These are phyloP conservation scores for Ophioninae sp. DNA, from an alignment of 2,888 invertebrate species.

Conservation along the genomic window DNA sequence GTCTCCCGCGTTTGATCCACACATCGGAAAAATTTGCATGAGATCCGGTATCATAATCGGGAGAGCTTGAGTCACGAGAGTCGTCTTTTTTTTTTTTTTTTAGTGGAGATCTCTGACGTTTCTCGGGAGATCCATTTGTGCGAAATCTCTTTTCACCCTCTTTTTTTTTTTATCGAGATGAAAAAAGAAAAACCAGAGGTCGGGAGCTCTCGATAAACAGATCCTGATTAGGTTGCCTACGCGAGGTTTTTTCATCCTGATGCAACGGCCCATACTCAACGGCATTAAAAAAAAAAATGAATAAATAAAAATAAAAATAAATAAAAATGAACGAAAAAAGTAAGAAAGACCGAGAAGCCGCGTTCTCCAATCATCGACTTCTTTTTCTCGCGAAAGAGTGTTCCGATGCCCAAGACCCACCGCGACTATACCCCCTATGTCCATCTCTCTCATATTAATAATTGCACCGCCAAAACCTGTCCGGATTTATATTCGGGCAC, in stretches of 20 bases:
- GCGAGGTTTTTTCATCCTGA: conserved; percentile 46
- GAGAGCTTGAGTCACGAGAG: conserved; percentile 32
- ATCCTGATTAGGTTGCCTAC: conserved; percentile 64
- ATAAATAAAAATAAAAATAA: conserved; percentile 23
- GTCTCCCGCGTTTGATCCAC: background rate
- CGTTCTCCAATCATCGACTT: conserved; percentile 59
- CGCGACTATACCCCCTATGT: conserved; percentile 61
- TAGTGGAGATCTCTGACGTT: conserved; percentile 4
- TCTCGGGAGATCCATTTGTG: conserved; percentile 6
- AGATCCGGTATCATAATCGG: conserved; percentile 54
- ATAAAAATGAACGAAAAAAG: conserved; percentile 37
- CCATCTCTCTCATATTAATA: conserved; percentile 74
- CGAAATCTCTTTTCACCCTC: conserved; percentile 15
- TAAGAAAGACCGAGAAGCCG: conserved; percentile 34
- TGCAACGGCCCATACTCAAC: conserved; percentile 53
- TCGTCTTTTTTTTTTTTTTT: conserved; percentile 10
- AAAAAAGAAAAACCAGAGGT: conserved; percentile 8
- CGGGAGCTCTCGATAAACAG: conserved; percentile 57
- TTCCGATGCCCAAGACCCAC: conserved; percentile 57
- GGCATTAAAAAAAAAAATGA: conserved; percentile 34
- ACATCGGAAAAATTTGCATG: conserved; percentile 49
- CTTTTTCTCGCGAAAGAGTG: conserved; percentile 33
- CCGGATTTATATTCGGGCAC: conserved; percentile 71
- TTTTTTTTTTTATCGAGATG: conserved; percentile 4
- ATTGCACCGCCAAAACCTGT: conserved; percentile 77